phyloP scores from a whole-genome alignment of 1,140 invertebrate genomes.

The Delia radicum region DNA sequence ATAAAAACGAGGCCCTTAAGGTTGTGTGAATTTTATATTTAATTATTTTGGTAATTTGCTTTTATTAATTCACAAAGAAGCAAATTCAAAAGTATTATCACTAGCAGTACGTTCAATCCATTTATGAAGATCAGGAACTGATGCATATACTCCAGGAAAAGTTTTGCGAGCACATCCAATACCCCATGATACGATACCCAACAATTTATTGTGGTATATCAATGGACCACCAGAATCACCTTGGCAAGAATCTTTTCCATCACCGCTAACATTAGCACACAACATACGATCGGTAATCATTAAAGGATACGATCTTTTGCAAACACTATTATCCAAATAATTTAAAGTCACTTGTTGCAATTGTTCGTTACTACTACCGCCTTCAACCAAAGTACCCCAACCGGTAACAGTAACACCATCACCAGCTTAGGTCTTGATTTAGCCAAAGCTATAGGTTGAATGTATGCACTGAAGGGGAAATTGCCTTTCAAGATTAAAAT shows the following conservation, averaged over 20 bases:
- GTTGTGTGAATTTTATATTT: too few species aligned
- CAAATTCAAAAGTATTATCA: not conserved
- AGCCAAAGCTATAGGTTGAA: constrained; percentile 42
- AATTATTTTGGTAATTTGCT: too few species aligned
- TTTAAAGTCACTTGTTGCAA: constrained; percentile 42
- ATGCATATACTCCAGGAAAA: constrained; percentile 69
- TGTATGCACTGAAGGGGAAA: constrained; percentile 34
- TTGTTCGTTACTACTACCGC: constrained; percentile 31
- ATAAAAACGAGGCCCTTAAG: not conserved
- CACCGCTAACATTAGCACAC: constrained; percentile 57
- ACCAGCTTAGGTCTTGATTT: constrained; percentile 33
- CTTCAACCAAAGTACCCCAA: constrained; percentile 41
- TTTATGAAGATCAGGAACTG: constrained; percentile 58
- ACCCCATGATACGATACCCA: constrained; percentile 70
- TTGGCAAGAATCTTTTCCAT: constrained; percentile 61
- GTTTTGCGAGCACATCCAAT: constrained; percentile 63
- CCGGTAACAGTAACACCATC: constrained; percentile 41
- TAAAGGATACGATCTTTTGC: constrained; percentile 36
- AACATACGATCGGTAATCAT: constrained; percentile 60
- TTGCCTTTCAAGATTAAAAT: constrained; percentile 39
- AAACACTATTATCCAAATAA: constrained; percentile 35
- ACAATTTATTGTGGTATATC: constrained; percentile 50
- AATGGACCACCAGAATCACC: constrained; percentile 58
- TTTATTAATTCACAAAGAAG: not conserved
- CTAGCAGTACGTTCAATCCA: constrained; percentile 46